Base-by-base conservation (phyloP, 2,797 vertebrate genomes). In the Columba guinea region DNA sequence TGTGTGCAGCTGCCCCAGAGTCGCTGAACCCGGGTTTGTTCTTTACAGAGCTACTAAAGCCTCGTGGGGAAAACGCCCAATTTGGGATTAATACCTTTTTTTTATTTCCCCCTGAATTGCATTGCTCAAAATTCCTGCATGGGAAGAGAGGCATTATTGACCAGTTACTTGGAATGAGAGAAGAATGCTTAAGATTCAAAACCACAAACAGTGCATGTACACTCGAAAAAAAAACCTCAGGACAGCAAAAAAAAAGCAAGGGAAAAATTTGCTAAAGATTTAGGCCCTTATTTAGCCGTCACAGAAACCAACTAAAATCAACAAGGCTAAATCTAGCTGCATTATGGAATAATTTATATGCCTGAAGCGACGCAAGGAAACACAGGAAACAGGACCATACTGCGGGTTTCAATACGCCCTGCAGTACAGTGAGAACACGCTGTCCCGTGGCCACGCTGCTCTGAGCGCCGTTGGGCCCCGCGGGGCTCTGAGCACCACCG, bases 281-380 rank as follows among this genome's bases (percentile, higher is more conserved):
- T 55, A 73, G 65, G 62, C 26, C 84, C 65, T 88, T 93, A 93
- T 93, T 93, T 88, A 93, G 91, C 70, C 75, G 59, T 59, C 46
- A 63, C 28, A 90, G 80, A 77, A 93, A 68, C 13, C 80, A 73
- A 46, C 51, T 81, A 81, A 88, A 87, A 69, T 90, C 84, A 93
- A 77, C 84, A 88, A 69, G 67, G 62, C 87, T 90, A 87, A 93
- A 90, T 90, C 70, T 35, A 93, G 91, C 80, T 65, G 85, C 71
- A 39, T 39, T 94, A 82, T 82, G 85, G 71, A 78, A 53, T 82
- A 77, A 94, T 82, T 92, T 78, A 81, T 91, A 73, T 23, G 76
- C 53, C 64, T 37, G 52, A 53, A 84, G 73, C 73, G 60, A 69
- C 7, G 2, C 65, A 59, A 53, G 49, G 34, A 56, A 70, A 55